Conservation (phyloP, 2,797 vertebrate genomes). For the Philypnodon macrostomus region DNA sequence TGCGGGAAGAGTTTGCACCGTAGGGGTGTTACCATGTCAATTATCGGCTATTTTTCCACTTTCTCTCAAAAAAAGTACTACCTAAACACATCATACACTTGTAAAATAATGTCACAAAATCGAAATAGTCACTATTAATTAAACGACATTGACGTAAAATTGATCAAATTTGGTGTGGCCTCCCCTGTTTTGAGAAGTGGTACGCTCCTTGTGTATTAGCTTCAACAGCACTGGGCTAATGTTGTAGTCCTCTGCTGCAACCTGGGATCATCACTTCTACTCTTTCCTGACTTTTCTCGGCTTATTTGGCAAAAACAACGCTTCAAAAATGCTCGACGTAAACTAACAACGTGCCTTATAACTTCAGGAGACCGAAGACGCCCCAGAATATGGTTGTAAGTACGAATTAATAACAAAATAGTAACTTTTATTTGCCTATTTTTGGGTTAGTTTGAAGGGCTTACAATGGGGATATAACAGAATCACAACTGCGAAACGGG, state of each 20-base stretch:
- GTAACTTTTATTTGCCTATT: constrained; percentile 24
- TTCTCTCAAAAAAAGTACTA: no score
- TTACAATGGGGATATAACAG: constrained; percentile 12
- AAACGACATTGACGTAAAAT: fast-evolving
- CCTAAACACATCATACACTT: fast-evolving
- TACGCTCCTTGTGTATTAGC: constrained; percentile 15
- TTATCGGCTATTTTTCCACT: background rate
- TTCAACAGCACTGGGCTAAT: constrained; percentile 34
- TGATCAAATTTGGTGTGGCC: constrained; percentile 1
- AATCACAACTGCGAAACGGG: constrained; percentile 5
- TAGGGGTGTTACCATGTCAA: constrained; percentile 1
- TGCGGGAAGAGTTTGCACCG: constrained; percentile 17
- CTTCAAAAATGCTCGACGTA: constrained; percentile 38
- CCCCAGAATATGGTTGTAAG: constrained; percentile 63
- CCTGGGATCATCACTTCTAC: constrained; percentile 18
- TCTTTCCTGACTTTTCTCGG: constrained; percentile 30
- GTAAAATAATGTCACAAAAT: fast-evolving
- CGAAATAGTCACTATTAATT: fast-evolving
- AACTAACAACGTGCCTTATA: constrained; percentile 31
- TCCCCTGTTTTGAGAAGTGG: constrained; percentile 35
- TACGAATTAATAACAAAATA: constrained; percentile 21
- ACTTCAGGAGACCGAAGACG: constrained; percentile 25
- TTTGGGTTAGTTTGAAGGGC: background rate
- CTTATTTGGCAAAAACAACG: constrained; percentile 20
- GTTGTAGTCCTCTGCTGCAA: constrained; percentile 57